Base-by-base conservation (phyloP, 2,888 invertebrate species). In the Gastracanthus pulcherrimus region DNA sequence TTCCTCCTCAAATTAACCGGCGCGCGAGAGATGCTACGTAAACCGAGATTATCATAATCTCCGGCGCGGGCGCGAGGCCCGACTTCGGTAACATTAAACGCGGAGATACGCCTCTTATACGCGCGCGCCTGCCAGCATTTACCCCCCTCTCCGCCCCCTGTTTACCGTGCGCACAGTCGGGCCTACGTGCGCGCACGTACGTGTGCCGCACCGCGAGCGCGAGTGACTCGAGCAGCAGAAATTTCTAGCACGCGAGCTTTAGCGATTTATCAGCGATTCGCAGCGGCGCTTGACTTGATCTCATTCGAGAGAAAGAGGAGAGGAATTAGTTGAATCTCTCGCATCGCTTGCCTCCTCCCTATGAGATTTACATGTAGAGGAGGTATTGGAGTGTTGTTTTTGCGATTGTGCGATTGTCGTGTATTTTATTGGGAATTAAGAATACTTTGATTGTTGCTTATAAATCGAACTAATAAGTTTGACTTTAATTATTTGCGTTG, bases 21-120 rank as follows among this genome's bases (percentile, higher is more conserved):
- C 88, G 41, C 31, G 45, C 58, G 75, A 31, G 75, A 38, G 70
- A 64, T 29, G 78, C 87, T 87, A 87, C 89, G 89, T 90, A 90
- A 91, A 90, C 89, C 88, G 88, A 91, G 91, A 91, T 91, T 91
- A 91, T 91, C 87, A 91, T 91, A 91, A 91, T 91, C 90, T 91
- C 90, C 87, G 82, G 87, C 87, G 87, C 86, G 58, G 16, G 76
- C 86, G 87, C 38, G 87, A 88, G 88, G 87, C 89, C 87, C 88
- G 90, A 89, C 88, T 89, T 89, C 88, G 89, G 89, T 87, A 88
- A 87, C 90, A 89, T 90, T 90, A 90, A 89, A 89, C 89, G 88
- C 87, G 86, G 87, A 89, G 89, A 90, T 88, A 90, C 88, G 88
- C 86, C 87, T 87, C 89, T 89, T 41, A 19, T 60, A 41, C 60